phyloP scores from a whole-genome alignment of 2,888 invertebrate genomes.

The Ormyrus labotus region DNA sequence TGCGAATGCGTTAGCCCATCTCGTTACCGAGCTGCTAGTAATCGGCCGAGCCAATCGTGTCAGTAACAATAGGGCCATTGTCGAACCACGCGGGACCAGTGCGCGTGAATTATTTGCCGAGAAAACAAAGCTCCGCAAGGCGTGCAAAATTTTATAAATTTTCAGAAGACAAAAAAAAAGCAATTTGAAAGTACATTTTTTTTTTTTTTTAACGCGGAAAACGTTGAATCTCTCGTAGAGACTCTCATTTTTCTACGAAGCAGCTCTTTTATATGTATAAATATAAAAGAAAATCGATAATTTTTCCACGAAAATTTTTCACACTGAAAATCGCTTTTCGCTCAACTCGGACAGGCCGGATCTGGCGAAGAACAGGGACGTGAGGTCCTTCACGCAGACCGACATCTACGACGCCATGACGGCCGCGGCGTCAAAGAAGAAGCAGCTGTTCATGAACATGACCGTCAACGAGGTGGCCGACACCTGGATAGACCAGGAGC shows the following conservation, averaged over 20 bases:
- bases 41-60: constrained; percentile 12
- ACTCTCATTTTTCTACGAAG: no score
- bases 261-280: no score
- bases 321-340: no score
- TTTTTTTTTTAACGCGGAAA: no score
- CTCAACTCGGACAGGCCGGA: neutral
- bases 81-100: constrained; percentile 19
- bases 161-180: no score
- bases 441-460: constrained; percentile 77
- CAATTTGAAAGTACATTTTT: no score
- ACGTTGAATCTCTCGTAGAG: no score
- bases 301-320: no score
- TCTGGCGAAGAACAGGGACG: constrained; percentile 22
- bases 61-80: constrained; percentile 35
- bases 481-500: constrained; percentile 89
- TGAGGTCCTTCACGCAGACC: constrained; percentile 41
- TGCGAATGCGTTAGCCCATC: constrained; percentile 13
- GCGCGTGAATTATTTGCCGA: constrained; percentile 25
- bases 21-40: neutral
- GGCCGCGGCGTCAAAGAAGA: constrained; percentile 79
- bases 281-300: no score
- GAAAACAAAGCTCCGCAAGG: constrained; percentile 16
- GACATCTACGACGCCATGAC: constrained; percentile 88
- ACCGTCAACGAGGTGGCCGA: constrained; percentile 85
- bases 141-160: no score